Evolutionary conservation across 2,113 vertebrate species (phyloP).

Genomic region (Silurus meridionalis): DNA sequence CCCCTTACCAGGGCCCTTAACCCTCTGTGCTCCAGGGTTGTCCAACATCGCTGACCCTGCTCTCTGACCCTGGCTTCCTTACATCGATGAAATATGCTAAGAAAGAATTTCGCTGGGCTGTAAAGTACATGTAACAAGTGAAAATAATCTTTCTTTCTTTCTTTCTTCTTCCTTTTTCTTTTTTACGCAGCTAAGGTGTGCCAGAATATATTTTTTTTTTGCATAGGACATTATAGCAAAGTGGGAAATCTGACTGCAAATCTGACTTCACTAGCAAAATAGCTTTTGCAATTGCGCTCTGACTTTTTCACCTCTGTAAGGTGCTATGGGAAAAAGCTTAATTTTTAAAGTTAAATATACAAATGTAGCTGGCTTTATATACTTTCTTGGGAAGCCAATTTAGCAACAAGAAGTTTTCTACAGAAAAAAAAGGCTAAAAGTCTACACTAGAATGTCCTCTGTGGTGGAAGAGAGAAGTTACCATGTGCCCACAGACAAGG

Average conservation of each 20-base stretch:
- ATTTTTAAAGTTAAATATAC: background rate
- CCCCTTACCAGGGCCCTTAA: too few relatives aligned
- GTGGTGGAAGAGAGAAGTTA: background rate
- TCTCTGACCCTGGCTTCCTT: too few relatives aligned
- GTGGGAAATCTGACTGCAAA: background rate
- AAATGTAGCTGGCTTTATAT: background rate
- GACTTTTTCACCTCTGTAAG: background rate
- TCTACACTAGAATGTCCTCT: background rate
- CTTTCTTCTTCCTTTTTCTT: too few relatives aligned
- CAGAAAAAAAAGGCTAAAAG: background rate
- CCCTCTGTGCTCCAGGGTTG: too few relatives aligned
- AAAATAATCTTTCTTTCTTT: too few relatives aligned
- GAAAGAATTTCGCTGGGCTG: too few relatives aligned
- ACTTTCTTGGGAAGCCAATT: background rate
- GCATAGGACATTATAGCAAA: background rate
- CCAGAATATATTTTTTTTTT: background rate
- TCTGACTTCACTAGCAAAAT: too few relatives aligned
- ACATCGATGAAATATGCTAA: too few relatives aligned
- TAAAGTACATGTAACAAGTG: too few relatives aligned
- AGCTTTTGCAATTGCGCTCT: background rate
- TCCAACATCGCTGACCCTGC: too few relatives aligned
- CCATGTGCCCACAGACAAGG: slow-evolving; percentile 2
- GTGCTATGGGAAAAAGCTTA: background rate
- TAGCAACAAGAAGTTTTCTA: background rate
- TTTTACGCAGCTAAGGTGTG: background rate